These are phyloP conservation scores for Prunella himalayana DNA, from an alignment of 2,113 vertebrate genomes.

Conservation along the genomic window DNA sequence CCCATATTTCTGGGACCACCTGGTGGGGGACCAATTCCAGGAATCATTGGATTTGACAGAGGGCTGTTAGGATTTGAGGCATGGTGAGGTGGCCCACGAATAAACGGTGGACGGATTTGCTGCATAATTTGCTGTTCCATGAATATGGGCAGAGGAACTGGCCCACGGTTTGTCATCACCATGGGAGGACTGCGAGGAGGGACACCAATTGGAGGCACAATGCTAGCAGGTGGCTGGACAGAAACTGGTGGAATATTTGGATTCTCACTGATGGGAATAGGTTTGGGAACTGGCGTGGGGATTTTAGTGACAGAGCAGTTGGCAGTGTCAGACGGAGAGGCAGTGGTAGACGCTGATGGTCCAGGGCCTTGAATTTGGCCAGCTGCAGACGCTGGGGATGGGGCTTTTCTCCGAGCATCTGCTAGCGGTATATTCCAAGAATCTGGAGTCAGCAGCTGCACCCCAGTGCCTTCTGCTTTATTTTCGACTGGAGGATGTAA, in stretches of 20 bases:
- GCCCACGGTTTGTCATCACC: conserved; percentile 97
- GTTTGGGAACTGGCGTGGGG: conserved; percentile 91
- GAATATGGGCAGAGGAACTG: conserved; percentile 94
- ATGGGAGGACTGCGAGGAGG: conserved; percentile 93
- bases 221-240: conserved; percentile 82
- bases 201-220: conserved; percentile 86
- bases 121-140: conserved; percentile 99
- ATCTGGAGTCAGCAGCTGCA: conserved; percentile 97
- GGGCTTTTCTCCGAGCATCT: conserved; percentile 90
- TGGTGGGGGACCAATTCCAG: conserved; percentile 88
- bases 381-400: conserved; percentile 85
- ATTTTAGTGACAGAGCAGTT: conserved; percentile 90
- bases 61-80: conserved; percentile 90
- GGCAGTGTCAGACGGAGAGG: conserved; percentile 87
- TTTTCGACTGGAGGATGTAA: conserved; percentile 85
- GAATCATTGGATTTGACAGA: conserved; percentile 90
- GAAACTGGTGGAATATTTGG: conserved; percentile 84
- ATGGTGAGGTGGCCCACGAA: conserved; percentile 83
- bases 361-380: conserved; percentile 83
- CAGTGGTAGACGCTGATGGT: conserved; percentile 83
- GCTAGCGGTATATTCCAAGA: conserved; percentile 94
- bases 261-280: conserved; percentile 83
- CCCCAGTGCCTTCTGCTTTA: conserved; percentile 86
- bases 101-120: conserved; percentile 91
- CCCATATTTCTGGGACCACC: conserved; percentile 85